Percentiles rank a stretch among this genome's conserved stretches.
These are phyloP conservation scores for Mythimna lalbum DNA, from an alignment of 2,888 invertebrate species.

Conservation along the genomic window DNA sequence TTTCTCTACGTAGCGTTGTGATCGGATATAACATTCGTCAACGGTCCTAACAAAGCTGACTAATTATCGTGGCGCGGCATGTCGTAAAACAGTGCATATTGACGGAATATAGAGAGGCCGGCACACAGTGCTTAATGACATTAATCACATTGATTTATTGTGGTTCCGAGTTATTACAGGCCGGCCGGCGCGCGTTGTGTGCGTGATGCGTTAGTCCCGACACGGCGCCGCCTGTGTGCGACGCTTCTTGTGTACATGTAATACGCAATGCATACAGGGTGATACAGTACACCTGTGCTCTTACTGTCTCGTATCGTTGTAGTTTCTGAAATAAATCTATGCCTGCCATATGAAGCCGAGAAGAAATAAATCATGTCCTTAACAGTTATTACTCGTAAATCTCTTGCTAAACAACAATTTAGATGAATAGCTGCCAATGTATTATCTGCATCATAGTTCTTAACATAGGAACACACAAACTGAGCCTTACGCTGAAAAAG, in stretches of 20 bases:
- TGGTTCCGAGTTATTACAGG: slow-evolving; percentile 91
- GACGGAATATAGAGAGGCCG: slow-evolving; percentile 91
- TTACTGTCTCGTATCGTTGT: slow-evolving; percentile 29
- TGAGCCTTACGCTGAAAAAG: slow-evolving; percentile 20
- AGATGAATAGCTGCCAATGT: slow-evolving; percentile 11
- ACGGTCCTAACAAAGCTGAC: slow-evolving; percentile 90
- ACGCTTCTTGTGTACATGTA: slow-evolving; percentile 87
- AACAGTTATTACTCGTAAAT: slow-evolving; percentile 34
- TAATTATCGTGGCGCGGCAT: slow-evolving; percentile 89
- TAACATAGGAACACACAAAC: slow-evolving; percentile 12
- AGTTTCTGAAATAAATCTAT: slow-evolving; percentile 13
- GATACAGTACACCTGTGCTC: slow-evolving; percentile 75
- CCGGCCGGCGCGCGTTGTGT: slow-evolving; percentile 80
- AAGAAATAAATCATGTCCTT: slow-evolving; percentile 16
- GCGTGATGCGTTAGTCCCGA: slow-evolving; percentile 75
- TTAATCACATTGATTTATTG: slow-evolving; percentile 91
- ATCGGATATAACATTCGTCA: slow-evolving; percentile 80
- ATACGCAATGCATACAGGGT: slow-evolving; percentile 82
- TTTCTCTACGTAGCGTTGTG: slow-evolving; percentile 74
- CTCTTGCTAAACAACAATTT: slow-evolving; percentile 5
- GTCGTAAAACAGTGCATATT: slow-evolving; percentile 91
- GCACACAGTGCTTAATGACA: slow-evolving; percentile 91
- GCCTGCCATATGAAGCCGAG: slow-evolving; percentile 15
- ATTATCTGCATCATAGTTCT: slow-evolving; percentile 2
- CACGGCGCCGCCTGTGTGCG: slow-evolving; percentile 71